phyloP scores from a whole-genome alignment of 2,113 vertebrate genomes.

The Numenius arquata region DNA sequence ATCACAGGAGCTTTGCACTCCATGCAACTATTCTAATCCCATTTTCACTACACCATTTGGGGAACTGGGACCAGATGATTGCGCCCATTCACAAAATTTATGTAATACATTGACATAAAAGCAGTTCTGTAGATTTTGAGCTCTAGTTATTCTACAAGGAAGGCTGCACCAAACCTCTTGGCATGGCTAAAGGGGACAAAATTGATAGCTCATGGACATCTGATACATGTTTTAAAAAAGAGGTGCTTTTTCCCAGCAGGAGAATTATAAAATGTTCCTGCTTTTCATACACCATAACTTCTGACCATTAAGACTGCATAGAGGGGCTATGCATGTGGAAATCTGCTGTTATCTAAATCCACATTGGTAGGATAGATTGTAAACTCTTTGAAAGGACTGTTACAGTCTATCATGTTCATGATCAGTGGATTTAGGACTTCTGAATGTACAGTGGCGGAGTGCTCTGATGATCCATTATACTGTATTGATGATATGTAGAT shows the following conservation, averaged over 20 bases:
- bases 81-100: not conserved
- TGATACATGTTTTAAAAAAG: not conserved
- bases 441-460: not conserved
- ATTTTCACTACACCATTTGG: not conserved
- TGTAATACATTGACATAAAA: not conserved
- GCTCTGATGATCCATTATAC: not conserved
- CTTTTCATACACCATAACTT: not conserved
- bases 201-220: not conserved
- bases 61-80: not conserved
- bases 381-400: not conserved
- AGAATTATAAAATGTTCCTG: not conserved
- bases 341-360: not conserved
- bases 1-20: not conserved
- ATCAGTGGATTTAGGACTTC: not conserved
- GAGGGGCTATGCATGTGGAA: not conserved
- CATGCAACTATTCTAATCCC: not conserved
- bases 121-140: not conserved
- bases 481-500: not conserved
- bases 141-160: not conserved
- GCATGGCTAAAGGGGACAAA: not conserved
- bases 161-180: not conserved
- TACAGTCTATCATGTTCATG: not conserved
- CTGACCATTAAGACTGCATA: not conserved
- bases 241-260: rapidly evolving
- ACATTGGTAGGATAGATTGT: not conserved